A percentile compares a stretch with the other conserved stretches of the same genome.
Conservation (phyloP, 2,113 vertebrate genomes). For the Hippotragus niger region DNA sequence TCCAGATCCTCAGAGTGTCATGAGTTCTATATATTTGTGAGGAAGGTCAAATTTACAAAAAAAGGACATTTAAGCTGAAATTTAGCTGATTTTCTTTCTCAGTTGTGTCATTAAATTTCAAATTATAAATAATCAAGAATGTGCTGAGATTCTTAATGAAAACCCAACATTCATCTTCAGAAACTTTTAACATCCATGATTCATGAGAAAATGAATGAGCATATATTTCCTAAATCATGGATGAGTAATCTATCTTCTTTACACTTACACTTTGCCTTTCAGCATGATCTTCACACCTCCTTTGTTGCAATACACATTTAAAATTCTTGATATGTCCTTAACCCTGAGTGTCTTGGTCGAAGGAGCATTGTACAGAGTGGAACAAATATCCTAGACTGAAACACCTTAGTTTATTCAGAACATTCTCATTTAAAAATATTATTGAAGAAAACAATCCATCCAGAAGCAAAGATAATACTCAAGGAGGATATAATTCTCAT, state of each 20-base stretch:
- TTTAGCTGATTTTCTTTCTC: conserved; percentile 33
- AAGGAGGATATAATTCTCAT: background rate
- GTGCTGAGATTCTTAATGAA: conserved; percentile 2
- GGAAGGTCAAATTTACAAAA: conserved; percentile 63
- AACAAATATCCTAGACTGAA: background rate
- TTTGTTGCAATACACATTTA: background rate
- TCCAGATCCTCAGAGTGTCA: conserved; percentile 7
- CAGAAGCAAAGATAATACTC: background rate
- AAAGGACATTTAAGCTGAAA: conserved; percentile 26
- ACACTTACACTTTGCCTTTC: background rate
- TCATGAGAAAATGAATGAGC: background rate
- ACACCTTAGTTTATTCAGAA: background rate
- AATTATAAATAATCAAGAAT: conserved; percentile 38
- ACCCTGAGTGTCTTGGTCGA: background rate
- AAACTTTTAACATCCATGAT: conserved; percentile 32
- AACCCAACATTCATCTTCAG: background rate
- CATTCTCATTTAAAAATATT: background rate
- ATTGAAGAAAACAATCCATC: background rate
- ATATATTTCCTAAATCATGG: background rate
- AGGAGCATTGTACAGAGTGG: background rate
- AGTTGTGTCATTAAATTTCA: background rate
- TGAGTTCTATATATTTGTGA: conserved; percentile 13
- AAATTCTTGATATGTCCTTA: background rate
- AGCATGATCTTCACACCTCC: background rate
- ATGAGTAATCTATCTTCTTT: background rate